phyloP scores from a whole-genome alignment of 2,888 invertebrate species.

The Ephialtes manifestator region DNA sequence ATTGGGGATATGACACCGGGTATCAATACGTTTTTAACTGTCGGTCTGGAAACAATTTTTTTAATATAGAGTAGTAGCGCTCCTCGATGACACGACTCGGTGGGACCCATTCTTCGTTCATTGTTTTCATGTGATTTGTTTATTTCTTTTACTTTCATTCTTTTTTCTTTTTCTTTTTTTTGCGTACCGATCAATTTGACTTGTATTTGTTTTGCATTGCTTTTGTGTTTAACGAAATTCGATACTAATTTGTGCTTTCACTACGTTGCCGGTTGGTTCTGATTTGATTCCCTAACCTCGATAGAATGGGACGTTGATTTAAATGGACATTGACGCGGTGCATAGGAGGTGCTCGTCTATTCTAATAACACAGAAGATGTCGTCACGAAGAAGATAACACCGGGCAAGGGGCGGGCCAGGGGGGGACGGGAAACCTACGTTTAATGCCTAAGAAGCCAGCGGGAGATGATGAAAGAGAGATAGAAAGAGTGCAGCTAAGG shows the following conservation, averaged over 20 bases:
- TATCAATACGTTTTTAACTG: constrained; percentile 86
- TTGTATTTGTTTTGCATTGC: constrained; percentile 27
- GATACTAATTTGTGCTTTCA: constrained; percentile 33
- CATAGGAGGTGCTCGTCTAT: constrained; percentile 68
- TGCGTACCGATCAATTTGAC: constrained; percentile 21
- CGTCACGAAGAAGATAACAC: constrained; percentile 40
- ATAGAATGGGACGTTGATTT: constrained; percentile 81
- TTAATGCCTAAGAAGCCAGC: constrained; percentile 78
- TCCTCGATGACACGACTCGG: constrained; percentile 41
- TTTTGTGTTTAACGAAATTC: constrained; percentile 10
- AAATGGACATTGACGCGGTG: constrained; percentile 85
- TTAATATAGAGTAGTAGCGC: constrained; percentile 80
- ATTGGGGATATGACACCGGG: constrained; percentile 85
- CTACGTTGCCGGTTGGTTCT: constrained; percentile 32
- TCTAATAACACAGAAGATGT: constrained; percentile 53
- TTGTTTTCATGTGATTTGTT: constrained; percentile 36
- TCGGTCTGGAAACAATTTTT: constrained; percentile 86
- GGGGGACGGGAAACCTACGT: constrained; percentile 64
- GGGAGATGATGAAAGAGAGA: constrained; percentile 69
- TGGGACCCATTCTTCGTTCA: constrained; percentile 68
- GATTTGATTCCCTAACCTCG: constrained; percentile 76
- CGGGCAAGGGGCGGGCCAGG: constrained; percentile 60
- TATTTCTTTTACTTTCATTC: constrained; percentile 71
- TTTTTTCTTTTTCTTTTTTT: constrained; percentile 45
- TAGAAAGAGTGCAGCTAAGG: constrained; percentile 76